Percentiles rank a stretch among this genome's conserved stretches.
These are phyloP conservation scores for Drosophila mayaguana DNA, from an alignment of 2,888 invertebrate genomes.

Conservation along the genomic window DNA sequence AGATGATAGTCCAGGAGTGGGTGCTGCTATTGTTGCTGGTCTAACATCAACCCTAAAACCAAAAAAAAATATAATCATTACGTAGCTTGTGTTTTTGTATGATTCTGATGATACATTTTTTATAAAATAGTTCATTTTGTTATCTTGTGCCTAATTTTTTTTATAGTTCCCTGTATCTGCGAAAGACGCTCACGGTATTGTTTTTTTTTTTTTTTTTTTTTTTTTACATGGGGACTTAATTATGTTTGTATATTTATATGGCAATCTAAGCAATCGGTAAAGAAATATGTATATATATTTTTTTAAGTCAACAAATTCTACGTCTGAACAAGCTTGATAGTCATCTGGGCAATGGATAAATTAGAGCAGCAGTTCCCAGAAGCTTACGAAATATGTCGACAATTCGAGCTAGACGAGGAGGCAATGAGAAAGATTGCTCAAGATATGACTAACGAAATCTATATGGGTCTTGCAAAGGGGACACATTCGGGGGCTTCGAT, in stretches of 20 bases:
- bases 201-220: neutral
- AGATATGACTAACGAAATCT: conserved; percentile 90
- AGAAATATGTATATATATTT: neutral
- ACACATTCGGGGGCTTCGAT: conserved; percentile 91
- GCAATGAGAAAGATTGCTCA: conserved; percentile 90
- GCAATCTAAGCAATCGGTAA: neutral
- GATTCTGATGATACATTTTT: neutral
- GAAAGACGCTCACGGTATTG: no score
- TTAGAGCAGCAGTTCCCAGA: conserved; percentile 86
- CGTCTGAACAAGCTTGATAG: neutral
- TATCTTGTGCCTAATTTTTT: neutral
- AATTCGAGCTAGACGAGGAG: conserved; percentile 90
- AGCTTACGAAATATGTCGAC: conserved; percentile 88
- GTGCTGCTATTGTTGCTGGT: conserved; percentile 65
- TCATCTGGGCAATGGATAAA: conserved; percentile 91
- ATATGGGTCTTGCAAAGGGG: conserved; percentile 91
- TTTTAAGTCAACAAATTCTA: neutral
- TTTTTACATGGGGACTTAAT: neutral
- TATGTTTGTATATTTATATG: neutral
- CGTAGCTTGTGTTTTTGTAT: neutral
- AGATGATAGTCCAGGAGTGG: conserved; percentile 70
- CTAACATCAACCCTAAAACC: neutral
- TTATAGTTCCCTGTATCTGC: neutral
- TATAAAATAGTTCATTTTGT: neutral
- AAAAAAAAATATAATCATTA: neutral